A percentile compares a stretch with the other conserved stretches of the same genome.
These are phyloP conservation scores for Leiothrix lutea DNA, from an alignment of 2,113 vertebrate genomes.

Conservation along the genomic window DNA sequence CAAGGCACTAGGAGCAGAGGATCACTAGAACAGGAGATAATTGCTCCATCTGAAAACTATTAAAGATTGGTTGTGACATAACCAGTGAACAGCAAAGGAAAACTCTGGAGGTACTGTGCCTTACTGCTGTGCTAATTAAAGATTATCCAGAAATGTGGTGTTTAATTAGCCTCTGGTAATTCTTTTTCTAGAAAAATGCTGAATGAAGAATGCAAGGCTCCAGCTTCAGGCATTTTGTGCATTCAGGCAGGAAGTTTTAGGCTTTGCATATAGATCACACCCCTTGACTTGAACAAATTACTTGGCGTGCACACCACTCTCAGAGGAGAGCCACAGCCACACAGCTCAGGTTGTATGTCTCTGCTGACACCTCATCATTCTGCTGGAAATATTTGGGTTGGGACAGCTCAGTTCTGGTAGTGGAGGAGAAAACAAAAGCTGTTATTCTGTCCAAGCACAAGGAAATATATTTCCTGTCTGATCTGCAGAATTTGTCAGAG, in stretches of 20 bases:
- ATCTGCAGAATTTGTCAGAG: background rate
- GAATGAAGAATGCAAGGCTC: background rate
- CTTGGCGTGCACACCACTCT: background rate
- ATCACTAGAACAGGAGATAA: background rate
- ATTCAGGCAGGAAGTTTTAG: background rate
- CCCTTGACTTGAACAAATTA: background rate
- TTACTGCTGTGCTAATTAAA: conserved; percentile 7
- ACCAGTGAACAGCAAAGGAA: conserved; percentile 39
- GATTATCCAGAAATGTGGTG: background rate
- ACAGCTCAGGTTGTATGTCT: background rate
- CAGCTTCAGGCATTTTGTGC: background rate
- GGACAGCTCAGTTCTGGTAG: background rate
- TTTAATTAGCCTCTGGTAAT: background rate
- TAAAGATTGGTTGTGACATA: background rate
- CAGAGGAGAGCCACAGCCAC: background rate
- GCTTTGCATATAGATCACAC: background rate
- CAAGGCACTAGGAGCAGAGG: background rate
- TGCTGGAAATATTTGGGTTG: background rate
- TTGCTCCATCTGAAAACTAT: conserved; percentile 28
- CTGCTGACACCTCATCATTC: background rate
- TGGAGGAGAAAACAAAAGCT: background rate
- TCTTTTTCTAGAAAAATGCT: background rate
- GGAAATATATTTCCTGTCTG: background rate
- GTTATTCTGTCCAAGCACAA: background rate
- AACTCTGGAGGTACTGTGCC: background rate